Base-by-base conservation (phyloP, 2,888 invertebrate species). In the Cantharis nigra region DNA sequence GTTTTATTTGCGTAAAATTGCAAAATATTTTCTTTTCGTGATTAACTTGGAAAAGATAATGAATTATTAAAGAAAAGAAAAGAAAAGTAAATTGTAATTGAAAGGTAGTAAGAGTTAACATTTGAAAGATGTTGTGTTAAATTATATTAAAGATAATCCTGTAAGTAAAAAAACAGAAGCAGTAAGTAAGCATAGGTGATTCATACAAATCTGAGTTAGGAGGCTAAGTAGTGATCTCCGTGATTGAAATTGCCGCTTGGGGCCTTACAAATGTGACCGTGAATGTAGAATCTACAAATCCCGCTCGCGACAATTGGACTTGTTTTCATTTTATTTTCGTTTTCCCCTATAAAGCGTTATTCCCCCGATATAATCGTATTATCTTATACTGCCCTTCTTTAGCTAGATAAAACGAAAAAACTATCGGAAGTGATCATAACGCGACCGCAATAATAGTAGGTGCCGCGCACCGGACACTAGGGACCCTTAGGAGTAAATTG, bases 301-400 rank as follows among this genome's bases (percentile, higher is more conserved):
- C 85, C 78, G 81, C 76, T 76, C 80, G 82, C 83, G 84, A 83
- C 86, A 87, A 87, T 87, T 86, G 86, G 83, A 84, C 85, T 84
- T 87, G 87, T 87, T 88, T 87, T 87, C 87, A 86, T 87, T 87
- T 87, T 87, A 87, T 88, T 86, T 85, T 85, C 85, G 83, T 84
- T 84, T 83, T 84, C 87, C 87, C 86, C 83, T 84, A 84, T 85
- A 86, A 85, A 85, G 84, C 82, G 84, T 84, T 83, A 85, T 86
- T 85, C 85, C 83, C 81, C 81, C 83, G 81, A 85, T 84, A 87
- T 88, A 88, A 88, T 88, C 87, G 85, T 84, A 86, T 88, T 87
- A 87, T 85, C 84, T 84, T 81, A 81, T 82, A 83, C 84, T 84
- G 83, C 85, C 85, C 85, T 83, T 83, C 81, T 84, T 83, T 83